Conservation (phyloP, 2,113 vertebrate genomes). For the Alces alces region DNA sequence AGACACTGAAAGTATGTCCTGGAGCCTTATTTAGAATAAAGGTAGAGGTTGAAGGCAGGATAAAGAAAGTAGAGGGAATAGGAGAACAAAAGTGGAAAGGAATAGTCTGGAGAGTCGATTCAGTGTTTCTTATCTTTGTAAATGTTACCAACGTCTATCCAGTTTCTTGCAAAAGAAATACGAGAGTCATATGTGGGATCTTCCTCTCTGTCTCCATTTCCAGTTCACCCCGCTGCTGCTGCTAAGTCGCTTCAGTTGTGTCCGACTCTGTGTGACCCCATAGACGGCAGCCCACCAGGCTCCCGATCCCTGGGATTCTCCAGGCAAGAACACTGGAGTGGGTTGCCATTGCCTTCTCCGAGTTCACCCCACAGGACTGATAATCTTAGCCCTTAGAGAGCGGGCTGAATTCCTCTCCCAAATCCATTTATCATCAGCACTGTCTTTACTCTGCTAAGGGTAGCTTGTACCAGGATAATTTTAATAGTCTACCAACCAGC, state of each 20-base stretch:
- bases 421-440: neutral
- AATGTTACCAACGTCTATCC: neutral
- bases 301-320: fast-evolving
- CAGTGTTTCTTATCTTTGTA: neutral
- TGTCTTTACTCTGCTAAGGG: neutral
- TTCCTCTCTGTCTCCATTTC: neutral
- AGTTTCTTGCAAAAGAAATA: neutral
- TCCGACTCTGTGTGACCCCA: neutral
- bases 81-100: neutral
- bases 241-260: fast-evolving
- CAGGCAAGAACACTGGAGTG: neutral
- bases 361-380: neutral
- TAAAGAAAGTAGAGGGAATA: neutral
- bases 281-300: neutral
- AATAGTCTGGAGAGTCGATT: neutral
- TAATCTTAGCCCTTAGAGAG: neutral
- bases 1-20: neutral
- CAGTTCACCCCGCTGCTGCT: neutral
- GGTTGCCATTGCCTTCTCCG: neutral
- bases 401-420: neutral
- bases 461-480: neutral
- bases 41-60: neutral
- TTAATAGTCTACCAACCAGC: neutral
- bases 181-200: neutral
- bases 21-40: neutral